A percentile compares a stretch with the other conserved stretches of the same genome.
phyloP scores from a whole-genome alignment of 2,888 invertebrate genomes.

The Zygothrica quintamaculata region DNA sequence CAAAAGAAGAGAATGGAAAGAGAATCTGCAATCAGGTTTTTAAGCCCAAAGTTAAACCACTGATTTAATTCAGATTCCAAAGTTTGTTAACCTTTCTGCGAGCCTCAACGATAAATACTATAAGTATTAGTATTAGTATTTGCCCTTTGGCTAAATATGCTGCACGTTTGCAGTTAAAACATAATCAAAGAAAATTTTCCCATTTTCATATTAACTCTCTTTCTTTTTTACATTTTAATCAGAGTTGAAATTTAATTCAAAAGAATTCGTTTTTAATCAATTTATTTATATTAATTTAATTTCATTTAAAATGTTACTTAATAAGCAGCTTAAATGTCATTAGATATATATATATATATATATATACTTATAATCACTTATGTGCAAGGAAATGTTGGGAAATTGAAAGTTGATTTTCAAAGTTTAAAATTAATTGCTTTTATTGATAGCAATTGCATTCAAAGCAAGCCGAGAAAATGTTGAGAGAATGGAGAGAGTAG shows the following conservation, averaged over 20 bases:
- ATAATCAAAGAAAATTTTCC: not conserved
- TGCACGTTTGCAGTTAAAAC: slow-evolving; percentile 5
- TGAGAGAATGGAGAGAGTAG: not conserved
- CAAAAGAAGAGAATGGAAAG: too few species aligned
- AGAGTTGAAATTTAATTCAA: not conserved
- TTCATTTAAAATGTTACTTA: too few species aligned
- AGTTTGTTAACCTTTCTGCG: slow-evolving; percentile 26
- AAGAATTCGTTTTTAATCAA: too few species aligned
- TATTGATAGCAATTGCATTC: slow-evolving; percentile 19
- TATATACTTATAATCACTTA: too few species aligned
- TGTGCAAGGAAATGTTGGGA: not conserved
- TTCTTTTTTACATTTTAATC: too few species aligned
- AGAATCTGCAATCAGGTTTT: slow-evolving; percentile 53
- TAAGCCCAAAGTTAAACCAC: slow-evolving; percentile 36
- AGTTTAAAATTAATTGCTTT: slow-evolving; percentile 20
- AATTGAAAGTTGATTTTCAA: not conserved
- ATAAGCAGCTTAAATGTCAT: too few species aligned
- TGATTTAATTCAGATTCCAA: slow-evolving; percentile 18
- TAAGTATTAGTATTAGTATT: not conserved
- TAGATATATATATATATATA: too few species aligned
- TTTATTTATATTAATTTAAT: too few species aligned
- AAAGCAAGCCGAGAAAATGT: slow-evolving; percentile 7
- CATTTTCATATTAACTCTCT: not conserved
- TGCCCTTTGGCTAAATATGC: slow-evolving; percentile 27
- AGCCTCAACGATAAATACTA: slow-evolving; percentile 5